phyloP scores from a whole-genome alignment of 2,888 invertebrate species.

The Lithosia quadra region DNA sequence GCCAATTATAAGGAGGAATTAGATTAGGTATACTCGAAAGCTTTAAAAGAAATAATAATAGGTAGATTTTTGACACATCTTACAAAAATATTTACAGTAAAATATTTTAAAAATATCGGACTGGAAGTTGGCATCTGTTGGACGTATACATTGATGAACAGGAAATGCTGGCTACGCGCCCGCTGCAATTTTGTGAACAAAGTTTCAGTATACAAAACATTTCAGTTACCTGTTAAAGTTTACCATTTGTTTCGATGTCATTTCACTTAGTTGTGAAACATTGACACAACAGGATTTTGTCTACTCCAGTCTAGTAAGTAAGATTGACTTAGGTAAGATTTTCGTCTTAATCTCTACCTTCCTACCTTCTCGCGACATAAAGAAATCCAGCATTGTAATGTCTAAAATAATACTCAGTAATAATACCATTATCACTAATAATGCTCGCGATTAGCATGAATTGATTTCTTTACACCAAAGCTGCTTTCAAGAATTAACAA shows the following conservation, averaged over 20 bases:
- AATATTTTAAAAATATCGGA: background rate
- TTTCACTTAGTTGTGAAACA: background rate
- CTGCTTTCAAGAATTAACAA: too few species aligned
- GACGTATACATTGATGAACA: conserved; percentile 11
- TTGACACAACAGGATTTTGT: background rate
- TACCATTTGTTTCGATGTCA: background rate
- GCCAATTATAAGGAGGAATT: too few species aligned
- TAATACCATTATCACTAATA: too few species aligned
- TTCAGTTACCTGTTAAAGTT: conserved; percentile 26
- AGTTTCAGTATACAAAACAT: conserved; percentile 20
- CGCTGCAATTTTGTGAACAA: conserved; percentile 22
- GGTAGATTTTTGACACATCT: background rate
- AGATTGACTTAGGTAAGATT: too few species aligned
- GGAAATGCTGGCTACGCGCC: conserved; percentile 9
- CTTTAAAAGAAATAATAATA: too few species aligned
- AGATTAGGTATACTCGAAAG: too few species aligned
- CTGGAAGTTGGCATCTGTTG: conserved; percentile 12
- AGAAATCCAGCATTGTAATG: too few species aligned
- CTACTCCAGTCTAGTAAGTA: background rate
- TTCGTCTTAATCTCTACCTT: too few species aligned
- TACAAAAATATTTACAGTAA: background rate
- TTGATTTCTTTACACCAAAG: too few species aligned
- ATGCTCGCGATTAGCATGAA: too few species aligned
- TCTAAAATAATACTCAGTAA: too few species aligned
- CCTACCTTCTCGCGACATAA: too few species aligned